A percentile compares a stretch with the other conserved stretches of the same genome.
Evolutionary conservation across 2,797 vertebrate genomes (phyloP).

Genomic region (Myoxocephalus aenaeus): DNA sequence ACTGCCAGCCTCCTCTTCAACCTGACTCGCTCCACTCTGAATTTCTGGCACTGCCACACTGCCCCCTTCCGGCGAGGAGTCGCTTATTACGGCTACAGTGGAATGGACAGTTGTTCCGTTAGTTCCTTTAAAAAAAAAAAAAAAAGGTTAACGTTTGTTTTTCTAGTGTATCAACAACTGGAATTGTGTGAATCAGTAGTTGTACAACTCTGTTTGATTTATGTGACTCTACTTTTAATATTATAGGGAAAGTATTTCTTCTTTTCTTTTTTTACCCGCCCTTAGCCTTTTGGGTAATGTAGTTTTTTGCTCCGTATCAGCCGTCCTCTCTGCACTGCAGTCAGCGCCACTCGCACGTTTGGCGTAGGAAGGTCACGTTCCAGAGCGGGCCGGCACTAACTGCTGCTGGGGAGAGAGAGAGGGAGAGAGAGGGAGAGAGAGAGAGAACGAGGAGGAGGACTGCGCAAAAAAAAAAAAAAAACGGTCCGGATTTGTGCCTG

Average conservation of each 20-base stretch:
- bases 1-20: no score
- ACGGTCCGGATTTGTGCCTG: slow-evolving; percentile 79
- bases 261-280: no score
- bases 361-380: slow-evolving; percentile 79
- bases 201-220: background rate
- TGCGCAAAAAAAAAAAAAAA: slow-evolving; percentile 81
- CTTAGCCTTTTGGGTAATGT: background rate
- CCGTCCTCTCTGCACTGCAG: slow-evolving; percentile 78
- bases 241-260: no score
- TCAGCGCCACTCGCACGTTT: slow-evolving; percentile 61
- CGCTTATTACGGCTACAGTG: background rate
- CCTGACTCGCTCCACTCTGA: no score
- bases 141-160: accelerated
- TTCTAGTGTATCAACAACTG: background rate
- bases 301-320: background rate
- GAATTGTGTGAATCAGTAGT: accelerated
- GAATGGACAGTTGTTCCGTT: slow-evolving; percentile 3
- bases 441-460: slow-evolving; percentile 53
- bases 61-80: slow-evolving; percentile 53
- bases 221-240: slow-evolving; percentile 17
- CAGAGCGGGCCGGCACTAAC: slow-evolving; percentile 32
- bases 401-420: background rate
- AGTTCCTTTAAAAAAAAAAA: background rate
- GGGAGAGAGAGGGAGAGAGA: background rate
- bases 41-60: no score